Evolutionary conservation across 2,113 vertebrate species (phyloP), one percentile per base, ranked within the genome.

Genomic region (Melanocharis versteri): DNA sequence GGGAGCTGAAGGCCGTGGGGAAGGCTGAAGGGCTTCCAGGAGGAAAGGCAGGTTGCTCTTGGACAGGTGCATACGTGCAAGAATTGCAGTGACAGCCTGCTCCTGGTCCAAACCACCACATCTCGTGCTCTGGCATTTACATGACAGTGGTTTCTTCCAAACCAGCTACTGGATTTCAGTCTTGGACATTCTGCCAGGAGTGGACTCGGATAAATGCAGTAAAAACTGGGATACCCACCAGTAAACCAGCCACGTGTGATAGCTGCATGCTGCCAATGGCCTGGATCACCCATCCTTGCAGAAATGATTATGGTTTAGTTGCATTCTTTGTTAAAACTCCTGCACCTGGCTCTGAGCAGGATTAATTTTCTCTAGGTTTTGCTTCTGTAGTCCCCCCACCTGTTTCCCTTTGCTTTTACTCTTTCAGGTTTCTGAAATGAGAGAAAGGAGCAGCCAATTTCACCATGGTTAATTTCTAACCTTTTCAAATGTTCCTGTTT

Each of bases 391-490:
- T 76, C 21, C 15, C 68, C 35, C 14, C 37, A 21, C 21, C 6
- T 31, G 2, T 44, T 73, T 77, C 54, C 64, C 30, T 71, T 48
- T 60, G 40, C 91, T 92, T 65, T 64, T 93, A 45, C 28, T 81
- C 58, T 68, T 69, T n/a, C 57, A 69, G 3, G 1, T 42, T 93
- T 83, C 76, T 70, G 56, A 88, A 92, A 93, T 16, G 39, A 83
- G 48, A 76, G 28, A 93, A 75, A 65, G 50, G 37, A 93, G 76
- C 87, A 53, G 31, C 47, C 82, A 87, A 82, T 92, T 96, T 97
- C 60, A 88, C 35, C 68, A 42, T 66, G 65, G 64, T 40, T 68
- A 45, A 75, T 87, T 97, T 91, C 81, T 95, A 73, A 95, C 92
- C 33, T 95, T 97, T 79, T 82, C 44, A 95, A 93, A 47, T 68